Evolutionary conservation across 1,140 invertebrate genomes (phyloP), one percentile per base, ranked within the genome.

Genomic region (Drosophila bipectinata): DNA sequence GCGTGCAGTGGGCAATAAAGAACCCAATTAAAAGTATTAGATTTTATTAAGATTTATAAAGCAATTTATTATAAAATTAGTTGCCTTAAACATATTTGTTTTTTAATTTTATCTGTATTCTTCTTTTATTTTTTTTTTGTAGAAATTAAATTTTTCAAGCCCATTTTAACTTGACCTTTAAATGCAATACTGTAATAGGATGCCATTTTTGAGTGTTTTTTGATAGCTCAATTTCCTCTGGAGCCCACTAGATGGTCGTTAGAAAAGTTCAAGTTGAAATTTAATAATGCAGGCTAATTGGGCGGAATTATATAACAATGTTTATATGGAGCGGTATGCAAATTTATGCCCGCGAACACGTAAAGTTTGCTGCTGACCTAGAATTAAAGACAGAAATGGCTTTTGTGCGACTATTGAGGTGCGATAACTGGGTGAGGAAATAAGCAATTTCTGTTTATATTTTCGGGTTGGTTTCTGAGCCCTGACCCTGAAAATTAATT

Each of bases 401-500:
- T 68, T 52, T 63, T 72, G 59, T 67, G n/a, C 15, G 67, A 24
- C 28, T 63, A 37, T 74, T 51, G 72, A 77, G 72, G 76, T 82
- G 82, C 71, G 59, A 87, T 78, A 88, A 82, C 49, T 76, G 62
- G 74, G 83, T 61, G 75, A 88, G 81, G 81, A 85, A 84, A 71
- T 74, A 79, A 78, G 77, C 58, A 82, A 87, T 84, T 82, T 81
- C 56, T 58, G 32, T 51, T 45, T n/a, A 51, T 56, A 54, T 77
- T 81, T 73, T 72, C 49, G 52, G 57, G 28, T 44, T 77, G 59
- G 52, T 79, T 72, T 74, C 73, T 61, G 49, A 59, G 66, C 79
- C 61, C 61, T 78, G 80, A 82, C 78, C 82, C 77, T 87, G 75
- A 88, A 87, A 76, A 72, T 82, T 79, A 87, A 88, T 88, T 88